These are phyloP conservation scores for Enteromius afrohamiltoni DNA, from an alignment of 2,797 vertebrate species.

Conservation along the genomic window DNA sequence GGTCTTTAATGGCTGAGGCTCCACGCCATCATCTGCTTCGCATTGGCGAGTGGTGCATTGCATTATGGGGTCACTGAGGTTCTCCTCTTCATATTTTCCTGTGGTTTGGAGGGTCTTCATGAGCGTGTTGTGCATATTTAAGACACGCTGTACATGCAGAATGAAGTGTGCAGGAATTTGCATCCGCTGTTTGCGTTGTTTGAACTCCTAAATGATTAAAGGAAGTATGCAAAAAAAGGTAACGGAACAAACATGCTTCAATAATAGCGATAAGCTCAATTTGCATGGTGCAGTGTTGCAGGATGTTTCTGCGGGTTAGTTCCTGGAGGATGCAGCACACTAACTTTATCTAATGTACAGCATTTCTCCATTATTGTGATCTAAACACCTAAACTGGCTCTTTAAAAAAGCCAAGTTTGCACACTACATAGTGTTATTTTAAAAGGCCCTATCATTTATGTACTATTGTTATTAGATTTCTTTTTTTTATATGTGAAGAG, in stretches of 20 bases:
- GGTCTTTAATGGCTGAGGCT: constrained; percentile 58
- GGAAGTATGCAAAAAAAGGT: constrained; percentile 10
- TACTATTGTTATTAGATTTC: background rate
- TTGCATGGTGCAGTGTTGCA: background rate
- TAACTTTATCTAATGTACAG: background rate
- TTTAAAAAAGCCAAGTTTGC: background rate
- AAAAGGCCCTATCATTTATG: background rate
- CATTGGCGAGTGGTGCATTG: constrained; percentile 48
- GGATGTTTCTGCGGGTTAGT: background rate
- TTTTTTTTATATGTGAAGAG: background rate
- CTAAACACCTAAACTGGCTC: background rate
- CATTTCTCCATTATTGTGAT: background rate
- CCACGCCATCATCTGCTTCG: constrained; percentile 56
- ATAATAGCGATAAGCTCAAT: too few species aligned
- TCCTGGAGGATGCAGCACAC: background rate
- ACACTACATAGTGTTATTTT: background rate
- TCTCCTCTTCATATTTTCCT: constrained; percentile 55
- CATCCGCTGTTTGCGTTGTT: background rate
- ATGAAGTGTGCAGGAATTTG: background rate
- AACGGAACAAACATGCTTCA: background rate
- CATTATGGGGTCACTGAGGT: constrained; percentile 51
- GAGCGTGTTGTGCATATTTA: constrained; percentile 15
- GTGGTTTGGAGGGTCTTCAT: constrained; percentile 60
- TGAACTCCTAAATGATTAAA: background rate
- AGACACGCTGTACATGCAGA: background rate